Conservation (phyloP, 92 coral and sea anemone genomes). For the Epizoanthus ramosus region DNA sequence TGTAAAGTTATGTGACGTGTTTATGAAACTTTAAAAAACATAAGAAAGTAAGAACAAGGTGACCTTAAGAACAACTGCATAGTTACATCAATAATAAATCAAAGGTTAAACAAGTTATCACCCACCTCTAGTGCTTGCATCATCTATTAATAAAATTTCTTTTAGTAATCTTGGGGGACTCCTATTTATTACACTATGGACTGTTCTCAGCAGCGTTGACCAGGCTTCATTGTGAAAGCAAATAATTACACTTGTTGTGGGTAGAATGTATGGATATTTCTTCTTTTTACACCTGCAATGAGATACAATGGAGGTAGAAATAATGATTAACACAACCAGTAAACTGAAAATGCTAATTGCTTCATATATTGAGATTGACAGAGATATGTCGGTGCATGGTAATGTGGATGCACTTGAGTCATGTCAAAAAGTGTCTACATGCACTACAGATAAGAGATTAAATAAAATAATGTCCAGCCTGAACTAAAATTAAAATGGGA, state of each 20-base stretch:
- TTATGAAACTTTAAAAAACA: too few species aligned
- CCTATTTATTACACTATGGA: conserved; percentile 95
- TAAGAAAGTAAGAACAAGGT: too few species aligned
- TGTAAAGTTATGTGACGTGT: too few species aligned
- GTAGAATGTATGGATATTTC: conserved; percentile 85
- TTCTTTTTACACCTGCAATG: conserved; percentile 70
- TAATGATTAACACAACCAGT: background rate
- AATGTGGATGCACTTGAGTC: too few species aligned
- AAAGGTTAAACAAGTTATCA: background rate
- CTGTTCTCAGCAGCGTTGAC: conserved; percentile 94
- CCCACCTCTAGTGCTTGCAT: conserved; percentile 95
- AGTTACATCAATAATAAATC: background rate
- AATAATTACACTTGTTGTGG: conserved; percentile 84
- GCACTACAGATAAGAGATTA: too few species aligned
- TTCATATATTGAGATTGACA: too few species aligned
- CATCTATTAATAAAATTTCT: conserved; percentile 94
- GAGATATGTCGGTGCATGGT: too few species aligned
- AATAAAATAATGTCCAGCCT: too few species aligned
- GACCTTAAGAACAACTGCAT: too few species aligned
- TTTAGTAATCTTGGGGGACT: conserved; percentile 92
- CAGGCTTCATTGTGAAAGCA: conserved; percentile 99
- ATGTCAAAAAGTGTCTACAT: too few species aligned
- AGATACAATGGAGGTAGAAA: background rate
- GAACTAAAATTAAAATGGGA: too few species aligned
- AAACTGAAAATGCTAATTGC: background rate